Evolutionary conservation across 2,797 vertebrate species (phyloP), one percentile per base, ranked within the genome.

Genomic region (Hydrolagus colliei): DNA sequence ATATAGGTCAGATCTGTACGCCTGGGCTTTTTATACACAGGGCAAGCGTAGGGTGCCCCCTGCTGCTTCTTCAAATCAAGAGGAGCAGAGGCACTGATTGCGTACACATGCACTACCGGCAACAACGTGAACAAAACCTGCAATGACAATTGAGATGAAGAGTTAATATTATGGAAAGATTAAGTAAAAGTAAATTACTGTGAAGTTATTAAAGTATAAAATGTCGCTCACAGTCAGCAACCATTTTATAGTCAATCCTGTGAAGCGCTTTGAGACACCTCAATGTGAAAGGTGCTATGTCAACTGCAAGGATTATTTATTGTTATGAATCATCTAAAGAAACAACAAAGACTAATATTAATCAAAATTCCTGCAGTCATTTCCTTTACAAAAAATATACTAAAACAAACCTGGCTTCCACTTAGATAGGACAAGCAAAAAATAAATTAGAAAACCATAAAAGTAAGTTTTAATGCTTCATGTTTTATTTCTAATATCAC

Each of bases 1-100:
- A 96, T 92, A 89, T 93, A 96, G 0, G 94, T 96, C 76, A 94
- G 92, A 89, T 96, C 95, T 16, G 96, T 96, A 68, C 95, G 92
- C 0, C 89, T 89, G 1, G 96, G 95, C 62, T 95, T 96, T 90
- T 93, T 96, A 87, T 96, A 96, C 74, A 96, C 95, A 0, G 96
- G 96, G 88, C 96, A 96, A 10, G 88, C 89, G 89, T 96, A 96
- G 41, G 93, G 74, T 11, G 72, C 89, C 52, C 88, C 86, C 0
- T 87, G 89, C 0, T 87, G 91, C 86, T 90, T 75, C 87, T 90
- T 92, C 1, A 86, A 67, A 16, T 93, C 92, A 0, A 4, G 86
- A 2, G 86, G 88, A 0, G 86, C 90, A 67, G 87, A 73, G 6
- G 85, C 88, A 89, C 92, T 95, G 87, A 96, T 87, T 13, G 95